Conservation (phyloP, 2,113 vertebrate genomes). For the Aldabrachelys gigantea region DNA sequence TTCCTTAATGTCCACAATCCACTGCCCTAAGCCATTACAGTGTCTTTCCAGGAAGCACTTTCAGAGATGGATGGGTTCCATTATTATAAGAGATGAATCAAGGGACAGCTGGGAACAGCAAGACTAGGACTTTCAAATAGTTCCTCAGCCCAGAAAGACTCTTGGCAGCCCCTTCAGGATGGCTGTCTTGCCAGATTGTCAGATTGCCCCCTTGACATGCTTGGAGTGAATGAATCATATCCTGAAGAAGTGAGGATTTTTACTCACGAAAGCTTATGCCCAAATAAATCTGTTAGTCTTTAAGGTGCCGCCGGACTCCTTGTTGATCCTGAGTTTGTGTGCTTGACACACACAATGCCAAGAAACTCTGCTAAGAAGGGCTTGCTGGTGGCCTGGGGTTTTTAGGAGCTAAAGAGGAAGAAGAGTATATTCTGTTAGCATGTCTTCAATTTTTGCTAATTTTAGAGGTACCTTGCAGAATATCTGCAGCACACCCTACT, state of each 20-base stretch:
- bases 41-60: neutral
- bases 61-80: neutral
- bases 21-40: neutral
- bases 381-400: neutral
- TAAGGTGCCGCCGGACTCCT: too few species aligned
- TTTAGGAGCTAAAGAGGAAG: neutral
- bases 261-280: too few species aligned
- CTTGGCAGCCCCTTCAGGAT: neutral
- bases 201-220: neutral
- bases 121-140: too few species aligned
- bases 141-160: neutral
- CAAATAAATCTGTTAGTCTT: too few species aligned
- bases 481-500: neutral
- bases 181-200: neutral
- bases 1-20: neutral
- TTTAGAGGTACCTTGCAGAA: neutral
- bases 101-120: neutral
- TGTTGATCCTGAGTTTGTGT: neutral
- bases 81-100: fast-evolving
- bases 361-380: neutral
- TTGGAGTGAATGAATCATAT: neutral
- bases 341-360: neutral
- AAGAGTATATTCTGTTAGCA: neutral
- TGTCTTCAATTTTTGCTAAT: neutral
- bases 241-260: neutral